Evolutionary conservation across 1,140 invertebrate species (phyloP), one percentile per base, ranked within the genome.

Genomic region (Drosophila kurseongensis): DNA sequence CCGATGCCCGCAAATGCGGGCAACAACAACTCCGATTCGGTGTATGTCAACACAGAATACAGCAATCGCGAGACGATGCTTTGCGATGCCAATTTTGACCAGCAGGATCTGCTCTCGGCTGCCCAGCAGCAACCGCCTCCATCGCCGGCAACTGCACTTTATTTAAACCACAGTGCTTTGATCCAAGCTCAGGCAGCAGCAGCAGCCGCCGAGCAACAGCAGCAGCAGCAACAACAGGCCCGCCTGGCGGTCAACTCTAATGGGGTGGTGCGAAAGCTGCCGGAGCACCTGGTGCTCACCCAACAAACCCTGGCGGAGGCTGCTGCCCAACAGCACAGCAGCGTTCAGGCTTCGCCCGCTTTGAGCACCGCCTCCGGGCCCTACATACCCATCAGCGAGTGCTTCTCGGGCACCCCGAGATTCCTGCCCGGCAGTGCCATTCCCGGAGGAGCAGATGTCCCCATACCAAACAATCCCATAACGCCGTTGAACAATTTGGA

Each of bases 361-460:
- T 92, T 93, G 13, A 94, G 94, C 71, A 94, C 93, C 27, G 94
- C 94, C 32, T 95, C 95, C 4, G 95, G 95, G 5, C 96, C 96
- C 0, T 97, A 97, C 80, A 97, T 97, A 93, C 95, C 96, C 27
- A 96, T 97, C 74, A 98, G 97, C 61, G 97, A 98, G 92, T 98
- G 98, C 92, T 96, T 97, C 71, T 97, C 97, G 57, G 98, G 98
- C 45, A 95, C 94, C 66, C 94, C 95, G 9, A 85, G 85, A 29
- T 78, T 92, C 14, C 58, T 91, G 51, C 57, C 73, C 29, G 69
- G 60, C 18, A 61, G 63, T 40, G 71, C 47, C 2, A 2, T 13
- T 16, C 41, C 60, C 9, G 51, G 51, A 5, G 45, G 27, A 7
- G 4, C 27, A 38, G 54, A 75, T 35, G 14, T 57, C 29, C 52